Conservation (phyloP, 2,888 invertebrate species). For the Chorisops tibialis region DNA sequence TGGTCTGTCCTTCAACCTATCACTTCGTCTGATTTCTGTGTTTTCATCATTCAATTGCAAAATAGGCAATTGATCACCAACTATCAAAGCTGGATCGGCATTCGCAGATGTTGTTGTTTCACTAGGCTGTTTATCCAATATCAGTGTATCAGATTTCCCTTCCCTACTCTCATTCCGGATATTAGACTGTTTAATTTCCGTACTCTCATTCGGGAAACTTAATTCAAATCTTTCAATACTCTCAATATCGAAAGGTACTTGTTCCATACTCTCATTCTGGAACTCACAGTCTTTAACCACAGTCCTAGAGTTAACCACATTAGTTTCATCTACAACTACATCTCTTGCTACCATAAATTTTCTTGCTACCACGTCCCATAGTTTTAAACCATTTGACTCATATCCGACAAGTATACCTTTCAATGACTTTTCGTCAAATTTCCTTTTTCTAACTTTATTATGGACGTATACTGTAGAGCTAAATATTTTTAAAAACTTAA, state of each 20-base stretch:
- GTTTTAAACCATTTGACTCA: constrained; percentile 43
- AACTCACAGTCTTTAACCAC: background rate
- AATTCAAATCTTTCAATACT: background rate
- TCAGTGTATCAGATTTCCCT: background rate
- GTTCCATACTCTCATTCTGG: constrained; percentile 1
- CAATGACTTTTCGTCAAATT: constrained; percentile 43
- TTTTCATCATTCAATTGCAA: background rate
- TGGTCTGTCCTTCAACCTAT: background rate
- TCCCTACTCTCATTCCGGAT: background rate
- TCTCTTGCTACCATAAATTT: constrained; percentile 42
- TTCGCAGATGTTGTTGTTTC: background rate
- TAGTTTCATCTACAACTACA: constrained; percentile 42
- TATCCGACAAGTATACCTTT: constrained; percentile 44
- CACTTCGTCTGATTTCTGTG: background rate
- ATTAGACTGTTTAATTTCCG: constrained; percentile 18
- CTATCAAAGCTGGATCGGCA: background rate
- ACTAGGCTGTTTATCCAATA: background rate
- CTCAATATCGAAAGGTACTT: background rate
- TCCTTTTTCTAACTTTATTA: constrained; percentile 40
- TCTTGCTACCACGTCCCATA: constrained; percentile 39
- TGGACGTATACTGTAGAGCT: constrained; percentile 42
- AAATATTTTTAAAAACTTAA: constrained; percentile 41
- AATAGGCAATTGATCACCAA: background rate
- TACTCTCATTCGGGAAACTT: constrained; percentile 27
- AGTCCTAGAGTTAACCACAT: constrained; percentile 38